Base-by-base conservation (phyloP, 1,140 invertebrate genomes). In the Ostrea denselamellosa region DNA sequence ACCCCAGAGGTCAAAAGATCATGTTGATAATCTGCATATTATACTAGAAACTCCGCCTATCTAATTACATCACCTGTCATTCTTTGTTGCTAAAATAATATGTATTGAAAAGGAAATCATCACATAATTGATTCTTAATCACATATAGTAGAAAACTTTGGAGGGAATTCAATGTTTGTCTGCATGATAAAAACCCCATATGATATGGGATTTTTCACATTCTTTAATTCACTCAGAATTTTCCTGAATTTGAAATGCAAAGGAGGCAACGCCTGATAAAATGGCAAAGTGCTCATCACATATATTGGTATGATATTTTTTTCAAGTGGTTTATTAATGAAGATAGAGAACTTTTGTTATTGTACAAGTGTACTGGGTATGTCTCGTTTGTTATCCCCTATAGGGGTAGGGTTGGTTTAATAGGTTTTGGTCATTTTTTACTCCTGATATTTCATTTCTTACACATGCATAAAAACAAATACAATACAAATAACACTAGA, bases 211-310 rank as follows among this genome's bases (percentile, higher is more conserved):
- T 77, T 4, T 77, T 77, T 77, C 68, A 77, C 68, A 77, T 77
- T 77, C 28, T 77, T 77, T 77, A 77, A 77, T 77, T 25, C 68
- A 77, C 68, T 77, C 28, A 77, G 68, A 77, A 77, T 77, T 28
- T 77, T 77, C 28, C 25, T 77, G 14, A 77, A 77, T 19, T 44
- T 44, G 28, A 77, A 77, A 77, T 34, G 22, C 25, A 28, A 77
- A 77, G 25, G 28, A 77, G 68, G 68, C 68, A 77, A 77, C 68
- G 68, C 68, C 68, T 77, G 68, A 77, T 77, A 77, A 77, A 77
- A 28, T 77, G 28, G 68, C 10, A 71, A 77, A 14, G 56, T n/a
- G n/a, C 17, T 62, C 56, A 17, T 62, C 5, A 19, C 14, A 77
- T 34, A 77, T 14, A 77, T 22, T 28, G 28, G 28, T 44, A 44